Percentiles rank a stretch among this genome's conserved stretches.
Evolutionary conservation across 1,140 invertebrate species (phyloP).

Genomic region (Phymorhynchus buccinoides): DNA sequence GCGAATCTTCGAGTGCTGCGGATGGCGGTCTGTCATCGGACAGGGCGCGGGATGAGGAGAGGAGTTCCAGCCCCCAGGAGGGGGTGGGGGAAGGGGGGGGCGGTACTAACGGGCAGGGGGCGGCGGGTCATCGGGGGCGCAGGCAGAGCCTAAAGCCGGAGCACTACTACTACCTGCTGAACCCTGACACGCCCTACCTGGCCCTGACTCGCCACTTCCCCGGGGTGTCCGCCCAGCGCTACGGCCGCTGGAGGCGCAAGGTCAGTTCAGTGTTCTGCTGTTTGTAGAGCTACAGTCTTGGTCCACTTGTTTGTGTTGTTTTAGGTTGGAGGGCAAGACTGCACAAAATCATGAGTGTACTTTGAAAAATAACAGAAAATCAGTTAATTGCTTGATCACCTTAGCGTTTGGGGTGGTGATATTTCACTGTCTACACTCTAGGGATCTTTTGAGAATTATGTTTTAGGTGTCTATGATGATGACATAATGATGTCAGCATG

Average conservation of each 20-base stretch:
- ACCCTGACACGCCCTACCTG: conserved; percentile 29
- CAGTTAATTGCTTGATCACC: too few relatives aligned
- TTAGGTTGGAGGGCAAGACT: too few relatives aligned
- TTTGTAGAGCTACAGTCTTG: neutral
- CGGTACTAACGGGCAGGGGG: neutral
- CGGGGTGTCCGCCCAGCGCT: conserved; percentile 28
- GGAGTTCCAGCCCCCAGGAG: neutral
- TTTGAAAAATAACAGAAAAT: too few relatives aligned
- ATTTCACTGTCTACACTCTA: too few relatives aligned
- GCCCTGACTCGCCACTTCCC: conserved; percentile 13
- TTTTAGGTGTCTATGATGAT: too few relatives aligned
- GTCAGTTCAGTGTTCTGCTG: neutral
- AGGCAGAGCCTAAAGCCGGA: conserved; percentile 36
- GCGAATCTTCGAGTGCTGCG: neutral
- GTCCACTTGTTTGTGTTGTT: too few relatives aligned
- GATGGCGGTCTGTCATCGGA: neutral
- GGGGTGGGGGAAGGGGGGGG: neutral
- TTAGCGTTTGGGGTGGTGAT: too few relatives aligned
- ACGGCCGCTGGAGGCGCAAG: conserved; percentile 34
- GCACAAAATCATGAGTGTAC: too few relatives aligned
- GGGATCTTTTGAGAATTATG: too few relatives aligned
- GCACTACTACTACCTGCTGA: conserved; percentile 32
- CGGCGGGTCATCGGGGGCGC: neutral
- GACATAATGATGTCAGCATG: too few relatives aligned
- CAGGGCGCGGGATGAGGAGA: neutral